Base-by-base conservation (phyloP, 1,140 invertebrate genomes). In the Drosophila ercepeae region DNA sequence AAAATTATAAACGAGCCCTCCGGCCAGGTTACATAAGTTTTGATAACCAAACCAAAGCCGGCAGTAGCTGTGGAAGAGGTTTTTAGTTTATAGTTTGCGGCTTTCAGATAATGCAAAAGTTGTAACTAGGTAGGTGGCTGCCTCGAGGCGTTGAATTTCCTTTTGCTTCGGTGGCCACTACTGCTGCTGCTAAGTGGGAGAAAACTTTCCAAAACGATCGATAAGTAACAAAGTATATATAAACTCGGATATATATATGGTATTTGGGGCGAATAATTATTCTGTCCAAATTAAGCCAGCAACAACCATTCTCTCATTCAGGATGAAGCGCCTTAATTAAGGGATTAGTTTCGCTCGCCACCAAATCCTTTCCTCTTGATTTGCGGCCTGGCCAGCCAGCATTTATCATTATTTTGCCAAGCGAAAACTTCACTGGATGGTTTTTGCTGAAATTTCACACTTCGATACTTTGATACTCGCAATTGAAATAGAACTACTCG, bases 1-100 rank as follows among this genome's bases (percentile, higher is more conserved):
- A 74, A 71, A 82, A 79, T 84, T 84, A 75, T 75, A 69, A 72
- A 34, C 75, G 51, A 75, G 60, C 60, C 64, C 29, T 58, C 23
- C 36, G 58, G 81, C 53, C 82, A 81, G 73, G 63, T 82, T 88
- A 88, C 76, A 88, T 69, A 86, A 86, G 59, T 81, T 77, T 59
- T 63, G 51, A 54, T 55, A 76, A 55, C 46, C 11, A 41, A 41
- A 39, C 61, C 14, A 5, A 19, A 16, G 39, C 9, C 9, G 13
- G 14, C 21, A 23, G 16, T 29, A 18, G 39, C 6, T 29, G 52
- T 3, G 4, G 0, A 36, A 6, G 0, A 32, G 50, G 48, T 73
- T 79, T 81, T 82, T 76, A 86, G 76, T 86, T 88, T 81, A 86
- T 88, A 88, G 81, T 86, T 86, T 86, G 76, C 63, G 82, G 78